Conservation (phyloP, 2,113 vertebrate genomes). For the Otis tarda region DNA sequence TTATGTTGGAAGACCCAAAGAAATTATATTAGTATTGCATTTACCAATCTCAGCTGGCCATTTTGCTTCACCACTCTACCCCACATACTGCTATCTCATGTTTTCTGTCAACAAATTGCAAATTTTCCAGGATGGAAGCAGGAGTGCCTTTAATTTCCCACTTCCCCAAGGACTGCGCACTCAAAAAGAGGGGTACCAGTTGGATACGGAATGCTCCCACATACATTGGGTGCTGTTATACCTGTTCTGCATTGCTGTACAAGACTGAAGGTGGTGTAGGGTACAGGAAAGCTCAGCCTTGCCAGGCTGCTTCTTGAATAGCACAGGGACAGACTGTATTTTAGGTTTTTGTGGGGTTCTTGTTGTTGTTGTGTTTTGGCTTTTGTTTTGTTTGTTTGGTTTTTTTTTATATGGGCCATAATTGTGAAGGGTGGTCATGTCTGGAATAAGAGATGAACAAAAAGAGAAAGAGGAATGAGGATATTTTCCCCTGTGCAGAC, state of each 20-base stretch:
- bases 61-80: neutral
- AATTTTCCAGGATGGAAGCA: neutral
- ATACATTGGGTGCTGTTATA: neutral
- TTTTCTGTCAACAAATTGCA: neutral
- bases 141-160: neutral
- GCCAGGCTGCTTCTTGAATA: neutral
- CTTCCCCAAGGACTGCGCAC: neutral
- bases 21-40: neutral
- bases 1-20: neutral
- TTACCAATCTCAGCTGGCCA: neutral
- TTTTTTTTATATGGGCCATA: neutral
- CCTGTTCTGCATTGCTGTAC: neutral
- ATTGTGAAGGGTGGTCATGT: neutral
- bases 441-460: neutral
- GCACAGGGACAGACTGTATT: rapidly evolving
- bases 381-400: too few relatives aligned
- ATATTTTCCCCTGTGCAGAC: neutral
- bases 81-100: neutral
- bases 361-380: too few relatives aligned
- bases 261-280: neutral
- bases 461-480: neutral
- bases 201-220: neutral
- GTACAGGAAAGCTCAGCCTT: neutral
- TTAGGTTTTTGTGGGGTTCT: too few relatives aligned
- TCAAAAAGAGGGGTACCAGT: neutral